Evolutionary conservation across 2,113 vertebrate species (phyloP), one percentile per base, ranked within the genome.

Genomic region (Pyxicephalus adspersus): DNA sequence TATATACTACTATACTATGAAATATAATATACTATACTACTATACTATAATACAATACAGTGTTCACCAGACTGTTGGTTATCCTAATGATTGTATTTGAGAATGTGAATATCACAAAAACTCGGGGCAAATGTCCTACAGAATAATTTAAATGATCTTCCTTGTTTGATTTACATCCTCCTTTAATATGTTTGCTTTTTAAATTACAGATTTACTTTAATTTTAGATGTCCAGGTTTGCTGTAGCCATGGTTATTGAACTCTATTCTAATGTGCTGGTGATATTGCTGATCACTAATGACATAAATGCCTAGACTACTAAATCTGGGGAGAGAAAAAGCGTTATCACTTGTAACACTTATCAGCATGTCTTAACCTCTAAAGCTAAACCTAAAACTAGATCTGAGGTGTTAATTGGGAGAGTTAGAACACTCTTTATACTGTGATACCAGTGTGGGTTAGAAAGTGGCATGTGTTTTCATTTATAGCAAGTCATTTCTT

Each of bases 271-370:
- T 31, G 7, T 34, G 26, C 11, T 23, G 55, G 28, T 73, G 18
- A 73, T 73, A 73, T 73, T 34, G 0, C 50, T 71, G 3, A 45
- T 45, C 8, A 45, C 38, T 45, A 45, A 58, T 73, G 70, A 73
- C 70, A 34, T 34, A 73, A 28, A 28, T 73, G 70, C 16, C 70
- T 57, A 72, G 54, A 3, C 25, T 13, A 17, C 19, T 17, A 25
- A 72, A 55, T 72, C 50, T 55, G 70, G 22, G 22, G 52, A 57
- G 23, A 55, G 16, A 25, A 20, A 34, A 57, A 28, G 4, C 57
- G 64, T 29, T 68, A 79, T 68, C 64, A 78, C n/a, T 60, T 79
- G 3, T 80, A 71, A 80, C 65, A 70, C 77, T 79, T 79, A 45
- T 57, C 51, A 68, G 54, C 52, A 68, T 79, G 50, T 60, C 54